phyloP scores from a whole-genome alignment of 2,888 invertebrate species.

The Clivina fossor region DNA sequence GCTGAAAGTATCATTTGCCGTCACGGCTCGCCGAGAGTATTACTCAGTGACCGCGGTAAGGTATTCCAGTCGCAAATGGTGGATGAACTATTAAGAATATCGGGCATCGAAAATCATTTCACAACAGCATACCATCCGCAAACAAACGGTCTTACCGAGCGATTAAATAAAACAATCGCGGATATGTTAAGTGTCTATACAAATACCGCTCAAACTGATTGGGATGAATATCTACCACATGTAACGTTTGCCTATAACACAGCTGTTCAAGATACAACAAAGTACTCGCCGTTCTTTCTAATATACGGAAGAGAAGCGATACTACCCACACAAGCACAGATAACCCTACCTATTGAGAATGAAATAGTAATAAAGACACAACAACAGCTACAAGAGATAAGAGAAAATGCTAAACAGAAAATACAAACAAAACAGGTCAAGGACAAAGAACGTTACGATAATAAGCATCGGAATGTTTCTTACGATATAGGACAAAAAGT shows the following conservation, averaged over 20 bases:
- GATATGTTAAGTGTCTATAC: conserved; percentile 9
- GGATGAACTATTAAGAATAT: conserved; percentile 36
- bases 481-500: conserved; percentile 38
- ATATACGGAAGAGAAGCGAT: conserved; percentile 39
- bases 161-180: too few species aligned
- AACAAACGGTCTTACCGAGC: conserved; percentile 38
- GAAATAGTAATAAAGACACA: conserved; percentile 8
- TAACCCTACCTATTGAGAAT: neutral
- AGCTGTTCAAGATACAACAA: conserved; percentile 38
- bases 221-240: conserved; percentile 36
- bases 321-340: conserved; percentile 39
- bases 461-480: conserved; percentile 38
- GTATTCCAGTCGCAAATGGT: conserved; percentile 39
- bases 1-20: conserved; percentile 28
- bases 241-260: conserved; percentile 42
- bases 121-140: conserved; percentile 13
- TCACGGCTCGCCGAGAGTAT: conserved; percentile 16
- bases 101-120: conserved; percentile 36
- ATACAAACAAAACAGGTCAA: conserved; percentile 32
- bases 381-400: conserved; percentile 13
- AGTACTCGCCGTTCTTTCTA: conserved; percentile 35
- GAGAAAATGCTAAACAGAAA: conserved; percentile 34
- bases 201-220: conserved; percentile 8
- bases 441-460: conserved; percentile 40
- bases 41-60: conserved; percentile 23